Base-by-base conservation (phyloP, 23 tunicate species). In the Botrylloides violaceus region DNA sequence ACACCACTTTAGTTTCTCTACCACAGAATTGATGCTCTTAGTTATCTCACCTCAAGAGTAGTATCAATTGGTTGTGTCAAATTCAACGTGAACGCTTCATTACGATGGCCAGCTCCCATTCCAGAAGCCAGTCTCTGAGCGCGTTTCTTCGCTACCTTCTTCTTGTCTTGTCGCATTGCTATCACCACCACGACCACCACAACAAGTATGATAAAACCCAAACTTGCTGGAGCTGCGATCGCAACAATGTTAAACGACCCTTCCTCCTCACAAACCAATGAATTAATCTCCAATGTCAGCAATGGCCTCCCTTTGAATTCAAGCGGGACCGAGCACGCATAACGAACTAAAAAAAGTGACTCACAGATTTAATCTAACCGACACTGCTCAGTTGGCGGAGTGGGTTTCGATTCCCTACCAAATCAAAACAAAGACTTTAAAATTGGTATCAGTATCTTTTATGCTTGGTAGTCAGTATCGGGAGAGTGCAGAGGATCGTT, bases 151-250 rank as follows among this genome's bases (percentile, higher is more conserved):
- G 70, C 70, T 63, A 55, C 35, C 31, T 36, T 23, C 59, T 75
- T 70, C 23, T 77, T 81, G 22, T 71, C 66, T 18, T 71, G 60
- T 3, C 34, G 27, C 50, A 59, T 55, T n/a, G 53, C 57, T 1
- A 88, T 56, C 9, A 65, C 47, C 28, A 88, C 27, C 9, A 77
- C 32, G 32, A 72, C 56, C 30, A 78, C 77, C 30, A 82, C 76
- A 22, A 78, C 32, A 29, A 82, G 25, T 30, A 88, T 48, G 6
- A 88, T 58, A 43, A 39, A 60, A 5, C 64, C 77, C 24, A 82
- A 61, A 39, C 66, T 36, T 4, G 79, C 79, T 34, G 96, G 96
- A 34, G 84, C 88, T 3, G 80, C 88, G 1, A 88, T 66, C 9
- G 88, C 96, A 70, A 83, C 63, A 57, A 72, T 75, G 19, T 81